Evolutionary conservation across 2,888 invertebrate genomes (phyloP).

Genomic region (Hirtodrosophila histrioides): DNA sequence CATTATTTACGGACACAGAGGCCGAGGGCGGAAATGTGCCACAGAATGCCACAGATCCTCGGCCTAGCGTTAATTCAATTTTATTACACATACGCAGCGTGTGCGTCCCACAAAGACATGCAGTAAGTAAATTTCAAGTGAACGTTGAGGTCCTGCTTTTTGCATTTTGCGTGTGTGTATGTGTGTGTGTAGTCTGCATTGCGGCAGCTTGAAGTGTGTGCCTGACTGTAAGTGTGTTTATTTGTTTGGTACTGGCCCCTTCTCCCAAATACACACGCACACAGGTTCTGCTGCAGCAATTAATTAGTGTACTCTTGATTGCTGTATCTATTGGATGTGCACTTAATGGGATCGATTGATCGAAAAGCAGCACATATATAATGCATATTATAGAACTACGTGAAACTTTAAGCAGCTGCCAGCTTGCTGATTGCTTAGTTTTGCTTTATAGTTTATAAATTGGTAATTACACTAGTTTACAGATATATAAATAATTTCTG

Average conservation of each 20-base stretch:
- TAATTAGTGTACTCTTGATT: slow-evolving; percentile 54
- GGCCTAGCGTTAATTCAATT: slow-evolving; percentile 66
- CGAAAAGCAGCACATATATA: too few species aligned
- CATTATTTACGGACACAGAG: slow-evolving; percentile 1
- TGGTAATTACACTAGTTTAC: background rate
- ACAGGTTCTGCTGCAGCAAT: slow-evolving; percentile 39
- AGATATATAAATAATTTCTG: too few species aligned
- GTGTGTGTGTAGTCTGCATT: slow-evolving; percentile 55
- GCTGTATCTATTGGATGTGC: slow-evolving; percentile 27
- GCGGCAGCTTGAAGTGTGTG: slow-evolving; percentile 56
- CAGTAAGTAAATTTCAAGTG: slow-evolving; percentile 45
- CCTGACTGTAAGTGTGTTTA: slow-evolving; percentile 19
- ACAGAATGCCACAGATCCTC: slow-evolving; percentile 44
- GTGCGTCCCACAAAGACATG: slow-evolving; percentile 32
- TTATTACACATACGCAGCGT: slow-evolving; percentile 71
- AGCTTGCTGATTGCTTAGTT: too few species aligned
- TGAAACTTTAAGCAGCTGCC: too few species aligned
- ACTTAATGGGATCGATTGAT: slow-evolving; percentile 15
- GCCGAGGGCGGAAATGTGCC: slow-evolving; percentile 56
- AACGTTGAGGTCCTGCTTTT: slow-evolving; percentile 15
- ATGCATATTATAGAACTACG: too few species aligned
- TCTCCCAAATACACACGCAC: slow-evolving; percentile 7
- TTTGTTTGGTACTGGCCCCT: slow-evolving; percentile 22
- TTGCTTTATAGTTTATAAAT: background rate
- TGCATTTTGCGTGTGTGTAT: slow-evolving; percentile 3